These are phyloP conservation scores for Albula goreensis DNA, from an alignment of 2,113 vertebrate species.

Conservation along the genomic window DNA sequence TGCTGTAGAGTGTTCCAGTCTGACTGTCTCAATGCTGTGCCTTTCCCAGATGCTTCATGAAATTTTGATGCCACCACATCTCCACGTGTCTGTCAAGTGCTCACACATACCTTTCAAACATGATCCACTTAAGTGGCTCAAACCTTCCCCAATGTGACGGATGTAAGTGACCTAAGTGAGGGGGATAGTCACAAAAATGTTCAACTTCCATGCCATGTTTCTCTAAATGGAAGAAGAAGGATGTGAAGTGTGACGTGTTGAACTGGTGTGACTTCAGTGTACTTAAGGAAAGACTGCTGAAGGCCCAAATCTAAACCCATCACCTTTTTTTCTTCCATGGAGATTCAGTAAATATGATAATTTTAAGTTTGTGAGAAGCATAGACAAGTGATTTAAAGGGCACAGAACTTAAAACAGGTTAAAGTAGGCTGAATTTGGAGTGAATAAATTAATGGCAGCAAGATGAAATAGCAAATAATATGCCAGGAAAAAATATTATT, in stretches of 20 bases:
- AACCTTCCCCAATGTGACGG: background rate
- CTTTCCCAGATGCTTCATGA: slow-evolving; percentile 29
- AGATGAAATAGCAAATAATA: too few species aligned
- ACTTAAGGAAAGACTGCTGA: background rate
- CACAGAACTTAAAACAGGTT: background rate
- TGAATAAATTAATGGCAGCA: background rate
- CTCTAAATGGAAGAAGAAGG: background rate
- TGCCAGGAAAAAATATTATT: too few species aligned
- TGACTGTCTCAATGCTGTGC: background rate
- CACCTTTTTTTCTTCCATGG: background rate
- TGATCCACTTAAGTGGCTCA: slow-evolving; percentile 20
- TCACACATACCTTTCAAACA: slow-evolving; percentile 1
- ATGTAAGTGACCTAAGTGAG: slow-evolving; percentile 15
- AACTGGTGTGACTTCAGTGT: background rate
- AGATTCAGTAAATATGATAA: background rate
- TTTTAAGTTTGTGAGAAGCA: background rate
- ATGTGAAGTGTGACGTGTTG: background rate
- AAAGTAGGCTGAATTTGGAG: background rate
- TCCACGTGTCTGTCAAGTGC: background rate
- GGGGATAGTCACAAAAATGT: background rate
- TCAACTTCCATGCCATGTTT: slow-evolving; percentile 1
- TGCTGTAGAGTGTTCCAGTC: background rate
- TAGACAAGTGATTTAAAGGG: background rate
- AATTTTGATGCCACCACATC: slow-evolving; percentile 9
- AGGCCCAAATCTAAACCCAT: background rate